Conservation (phyloP, 2,888 invertebrate species). For the Caprella mutica region DNA sequence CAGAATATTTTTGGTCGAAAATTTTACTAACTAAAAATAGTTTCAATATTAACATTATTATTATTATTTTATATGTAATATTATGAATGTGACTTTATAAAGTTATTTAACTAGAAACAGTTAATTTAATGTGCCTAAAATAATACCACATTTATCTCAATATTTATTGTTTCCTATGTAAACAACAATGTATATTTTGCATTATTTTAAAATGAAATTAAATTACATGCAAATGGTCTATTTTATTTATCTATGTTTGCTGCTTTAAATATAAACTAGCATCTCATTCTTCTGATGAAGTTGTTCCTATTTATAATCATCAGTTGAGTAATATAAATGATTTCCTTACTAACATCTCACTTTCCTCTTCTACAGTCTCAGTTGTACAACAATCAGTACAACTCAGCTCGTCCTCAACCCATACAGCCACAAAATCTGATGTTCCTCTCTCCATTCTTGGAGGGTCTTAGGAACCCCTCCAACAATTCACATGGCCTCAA, state of each 20-base stretch:
- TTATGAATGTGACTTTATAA: too few species aligned
- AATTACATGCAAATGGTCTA: neutral
- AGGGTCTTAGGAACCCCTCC: constrained; percentile 51
- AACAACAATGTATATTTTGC: neutral
- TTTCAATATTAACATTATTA: too few species aligned
- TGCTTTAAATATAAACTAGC: neutral
- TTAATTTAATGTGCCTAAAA: too few species aligned
- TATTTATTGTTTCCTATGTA: too few species aligned
- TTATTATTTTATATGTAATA: too few species aligned
- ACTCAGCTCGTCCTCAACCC: constrained; percentile 41
- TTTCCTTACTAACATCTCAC: neutral
- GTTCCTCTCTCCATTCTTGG: constrained; percentile 60
- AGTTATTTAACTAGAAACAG: too few species aligned
- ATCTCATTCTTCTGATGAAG: too few species aligned
- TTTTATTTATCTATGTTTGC: neutral
- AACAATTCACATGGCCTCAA: too few species aligned
- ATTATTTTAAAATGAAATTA: neutral
- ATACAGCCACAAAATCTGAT: constrained; percentile 53
- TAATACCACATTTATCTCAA: too few species aligned
- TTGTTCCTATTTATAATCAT: too few species aligned
- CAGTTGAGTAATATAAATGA: neutral
- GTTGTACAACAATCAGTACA: constrained; percentile 47
- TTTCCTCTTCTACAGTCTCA: constrained; percentile 38
- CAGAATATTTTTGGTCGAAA: too few species aligned
- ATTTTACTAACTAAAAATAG: too few species aligned